A percentile compares a stretch with the other conserved stretches of the same genome.
Evolutionary conservation across 2,113 vertebrate species (phyloP).

Genomic region (Maccullochella peelii): DNA sequence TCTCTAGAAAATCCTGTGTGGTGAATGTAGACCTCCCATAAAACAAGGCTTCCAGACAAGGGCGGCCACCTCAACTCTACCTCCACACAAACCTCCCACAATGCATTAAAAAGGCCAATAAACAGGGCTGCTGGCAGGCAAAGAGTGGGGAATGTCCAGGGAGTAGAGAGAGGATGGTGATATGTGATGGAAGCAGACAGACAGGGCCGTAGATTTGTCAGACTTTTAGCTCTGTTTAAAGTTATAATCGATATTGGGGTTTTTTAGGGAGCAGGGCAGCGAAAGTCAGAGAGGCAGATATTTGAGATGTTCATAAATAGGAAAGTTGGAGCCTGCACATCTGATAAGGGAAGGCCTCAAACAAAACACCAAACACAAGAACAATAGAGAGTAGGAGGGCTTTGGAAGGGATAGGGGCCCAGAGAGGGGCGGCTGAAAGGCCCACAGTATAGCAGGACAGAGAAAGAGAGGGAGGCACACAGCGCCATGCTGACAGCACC

Average conservation of each 20-base stretch:
- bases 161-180: conserved; percentile 25
- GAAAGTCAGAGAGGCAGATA: conserved; percentile 10
- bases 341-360: conserved; percentile 74
- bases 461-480: conserved; percentile 35
- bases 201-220: background rate
- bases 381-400: conserved; percentile 79
- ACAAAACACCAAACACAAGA: conserved; percentile 73
- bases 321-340: conserved; percentile 50
- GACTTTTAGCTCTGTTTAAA: conserved; percentile 12
- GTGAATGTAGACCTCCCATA: conserved; percentile 69
- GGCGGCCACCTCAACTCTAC: conserved; percentile 64
- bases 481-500: conserved; percentile 56
- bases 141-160: conserved; percentile 14
- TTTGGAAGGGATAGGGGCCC: conserved; percentile 75
- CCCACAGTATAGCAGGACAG: conserved; percentile 55
- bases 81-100: conserved; percentile 72
- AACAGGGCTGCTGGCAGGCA: conserved; percentile 51
- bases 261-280: background rate
- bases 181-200: conserved; percentile 36
- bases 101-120: conserved; percentile 69
- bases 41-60: conserved; percentile 71
- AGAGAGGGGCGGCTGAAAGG: conserved; percentile 72
- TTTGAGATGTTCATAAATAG: conserved; percentile 58
- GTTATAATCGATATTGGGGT: background rate
- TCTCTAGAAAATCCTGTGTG: conserved; percentile 60